A percentile compares a stretch with the other conserved stretches of the same genome.
Evolutionary conservation across 2,888 invertebrate species (phyloP).

Genomic region (Lycocerus yunnanus): DNA sequence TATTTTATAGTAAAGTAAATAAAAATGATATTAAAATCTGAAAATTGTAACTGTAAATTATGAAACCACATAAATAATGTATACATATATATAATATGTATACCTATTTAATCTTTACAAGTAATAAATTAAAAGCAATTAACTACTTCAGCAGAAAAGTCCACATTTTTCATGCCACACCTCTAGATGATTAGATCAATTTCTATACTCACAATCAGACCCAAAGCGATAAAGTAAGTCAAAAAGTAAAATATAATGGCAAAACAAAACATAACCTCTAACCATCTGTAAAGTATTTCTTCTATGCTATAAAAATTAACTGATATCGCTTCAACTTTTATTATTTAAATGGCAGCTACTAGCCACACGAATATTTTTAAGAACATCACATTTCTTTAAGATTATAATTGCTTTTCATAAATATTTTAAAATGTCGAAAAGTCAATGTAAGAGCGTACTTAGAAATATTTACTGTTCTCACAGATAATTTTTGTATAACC

Average conservation of each 20-base stretch:
- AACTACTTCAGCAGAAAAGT: slow-evolving; percentile 1
- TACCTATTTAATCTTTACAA: not conserved
- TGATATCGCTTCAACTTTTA: not conserved
- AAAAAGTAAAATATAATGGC: not conserved
- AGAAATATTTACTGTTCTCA: too few relatives aligned
- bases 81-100: too few relatives aligned
- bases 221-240: not conserved
- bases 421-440: too few relatives aligned
- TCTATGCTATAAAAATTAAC: not conserved
- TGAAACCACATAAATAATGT: not conserved
- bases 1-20: not conserved
- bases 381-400: too few relatives aligned
- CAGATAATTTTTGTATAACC: too few relatives aligned
- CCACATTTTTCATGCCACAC: not conserved
- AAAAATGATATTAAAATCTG: not conserved
- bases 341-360: not conserved
- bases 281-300: not conserved
- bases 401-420: too few relatives aligned
- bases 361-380: too few relatives aligned
- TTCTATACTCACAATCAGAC: not conserved
- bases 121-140: slow-evolving; percentile 4
- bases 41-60: not conserved
- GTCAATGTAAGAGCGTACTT: too few relatives aligned
- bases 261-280: not conserved
- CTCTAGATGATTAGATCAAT: not conserved